Base-by-base conservation (phyloP, 2,888 invertebrate species). In the Iselma pallidipennis region DNA sequence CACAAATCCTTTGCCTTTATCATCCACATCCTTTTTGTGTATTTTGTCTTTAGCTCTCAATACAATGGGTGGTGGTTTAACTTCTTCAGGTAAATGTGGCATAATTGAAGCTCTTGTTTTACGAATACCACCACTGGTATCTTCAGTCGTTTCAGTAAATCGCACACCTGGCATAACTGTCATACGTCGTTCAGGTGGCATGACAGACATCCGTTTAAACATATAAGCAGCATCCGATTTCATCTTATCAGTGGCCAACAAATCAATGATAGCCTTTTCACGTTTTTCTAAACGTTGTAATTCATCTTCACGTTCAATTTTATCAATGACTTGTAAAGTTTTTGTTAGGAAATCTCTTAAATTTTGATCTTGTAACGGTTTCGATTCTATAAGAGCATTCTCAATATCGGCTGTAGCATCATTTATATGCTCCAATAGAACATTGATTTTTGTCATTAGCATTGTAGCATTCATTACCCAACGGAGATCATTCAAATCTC, bases 161-260 rank as follows among this genome's bases (percentile, higher is more conserved):
- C 67, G 56, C 14, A 78, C 72, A 23, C 84, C 84, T 0, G 85
- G 85, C 80, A 84, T 83, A 9, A 85, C 80, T 1, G 83, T 82
- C 71, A 85, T 75, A 57, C 84, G 74, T 48, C 85, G 72, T 2
- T 74, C 72, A 0, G 82, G 74, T 0, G 84, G 83, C 65, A 85
- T 80, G 1, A 78, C 78, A 0, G 81, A 73, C 82, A 85, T 84
- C 59, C 80, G 75, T 25, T 80, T 78, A 69, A 84, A 81, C 2
- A 85, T 74, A 68, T 79, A 79, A 2, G 82, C 77, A 33, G 82
- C 81, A 51, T 82, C 79, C 2, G 77, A 73, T 59, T 82, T 83
- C 74, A 83, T 76, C 9, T 80, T 77, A 2, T 73, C 67, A 1
- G 71, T 75, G 0, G 80, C 75, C 81, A 84, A 82, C 64, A 84